These are phyloP conservation scores for Aricia artaxerxes DNA, from an alignment of 2,888 invertebrate genomes.

Conservation along the genomic window DNA sequence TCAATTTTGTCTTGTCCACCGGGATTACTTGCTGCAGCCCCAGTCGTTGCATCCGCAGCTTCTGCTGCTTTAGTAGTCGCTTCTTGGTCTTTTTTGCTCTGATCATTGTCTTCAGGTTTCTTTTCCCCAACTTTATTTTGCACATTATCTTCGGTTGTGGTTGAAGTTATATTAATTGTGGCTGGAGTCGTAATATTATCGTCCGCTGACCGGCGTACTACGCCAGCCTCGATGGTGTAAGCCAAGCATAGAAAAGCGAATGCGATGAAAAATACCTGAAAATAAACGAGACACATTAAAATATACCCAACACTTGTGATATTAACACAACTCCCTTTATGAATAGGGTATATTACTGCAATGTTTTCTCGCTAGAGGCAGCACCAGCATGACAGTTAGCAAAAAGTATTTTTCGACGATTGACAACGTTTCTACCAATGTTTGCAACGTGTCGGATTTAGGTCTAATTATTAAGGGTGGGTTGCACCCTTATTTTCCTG, in stretches of 20 bases:
- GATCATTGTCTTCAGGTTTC: background rate
- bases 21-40: background rate
- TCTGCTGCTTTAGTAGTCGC: background rate
- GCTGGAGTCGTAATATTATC: background rate
- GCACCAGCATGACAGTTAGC: no score
- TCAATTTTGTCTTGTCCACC: background rate
- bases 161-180: background rate
- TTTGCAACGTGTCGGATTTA: no score
- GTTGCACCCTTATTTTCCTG: no score
- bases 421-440: no score
- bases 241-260: slow-evolving; percentile 15
- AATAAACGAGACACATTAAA: background rate
- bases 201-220: background rate
- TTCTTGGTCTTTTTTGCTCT: background rate
- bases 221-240: background rate
- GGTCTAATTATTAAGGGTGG: no score
- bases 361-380: no score
- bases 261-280: slow-evolving; percentile 10
- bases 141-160: background rate
- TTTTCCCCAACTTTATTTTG: no score
- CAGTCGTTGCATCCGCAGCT: background rate
- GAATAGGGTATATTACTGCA: background rate
- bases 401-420: no score
- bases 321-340: background rate
- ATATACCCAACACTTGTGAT: background rate